Percentiles rank a stretch among this genome's conserved stretches.
phyloP scores from a whole-genome alignment of 1,140 invertebrate species.

The Drosophila setifemur region DNA sequence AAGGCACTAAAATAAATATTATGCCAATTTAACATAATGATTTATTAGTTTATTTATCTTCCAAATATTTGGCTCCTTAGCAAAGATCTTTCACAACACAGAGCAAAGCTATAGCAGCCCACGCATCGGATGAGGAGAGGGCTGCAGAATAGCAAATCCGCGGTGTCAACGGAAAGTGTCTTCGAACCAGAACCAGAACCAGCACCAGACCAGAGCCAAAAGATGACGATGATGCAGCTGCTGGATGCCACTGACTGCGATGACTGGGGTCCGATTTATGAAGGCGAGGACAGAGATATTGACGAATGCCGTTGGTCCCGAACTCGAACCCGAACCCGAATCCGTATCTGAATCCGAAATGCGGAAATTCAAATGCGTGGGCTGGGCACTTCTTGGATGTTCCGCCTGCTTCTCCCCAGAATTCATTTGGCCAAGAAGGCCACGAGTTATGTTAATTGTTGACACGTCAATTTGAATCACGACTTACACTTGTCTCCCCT shows the following conservation, averaged over 20 bases:
- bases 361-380: constrained; percentile 71
- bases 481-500: constrained; percentile 75
- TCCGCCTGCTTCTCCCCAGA: no score
- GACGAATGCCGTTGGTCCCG: constrained; percentile 41
- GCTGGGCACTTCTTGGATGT: constrained; percentile 11
- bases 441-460: constrained; percentile 76
- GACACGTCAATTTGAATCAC: constrained; percentile 75
- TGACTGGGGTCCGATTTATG: constrained; percentile 61
- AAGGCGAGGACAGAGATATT: constrained; percentile 61
- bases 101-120: constrained; percentile 33
- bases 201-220: background rate
- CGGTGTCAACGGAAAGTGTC: constrained; percentile 63
- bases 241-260: constrained; percentile 27
- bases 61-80: constrained; percentile 63
- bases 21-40: constrained; percentile 78
- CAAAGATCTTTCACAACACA: constrained; percentile 66
- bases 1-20: constrained; percentile 64
- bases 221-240: constrained; percentile 46
- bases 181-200: constrained; percentile 29
- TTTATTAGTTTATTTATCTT: constrained; percentile 77
- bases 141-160: constrained; percentile 44
- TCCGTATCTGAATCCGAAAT: constrained; percentile 31
- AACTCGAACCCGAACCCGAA: constrained; percentile 5
- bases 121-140: constrained; percentile 31
- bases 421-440: background rate